Percentiles rank a stretch among this genome's conserved stretches.
phyloP scores from a whole-genome alignment of 2,888 invertebrate species.

The Cistogaster globosa region DNA sequence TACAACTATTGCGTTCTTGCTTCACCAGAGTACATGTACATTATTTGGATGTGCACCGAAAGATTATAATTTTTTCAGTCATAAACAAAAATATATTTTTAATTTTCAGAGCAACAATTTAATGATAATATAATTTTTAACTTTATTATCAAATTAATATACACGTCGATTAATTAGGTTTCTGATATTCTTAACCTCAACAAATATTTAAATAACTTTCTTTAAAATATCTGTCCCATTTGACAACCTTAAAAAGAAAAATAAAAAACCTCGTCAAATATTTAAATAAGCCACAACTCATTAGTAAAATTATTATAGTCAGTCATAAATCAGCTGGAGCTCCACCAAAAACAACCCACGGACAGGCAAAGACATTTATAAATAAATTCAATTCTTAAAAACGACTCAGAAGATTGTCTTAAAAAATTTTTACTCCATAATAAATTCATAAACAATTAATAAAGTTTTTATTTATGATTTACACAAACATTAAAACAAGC shows the following conservation, averaged over 20 bases:
- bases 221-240: neutral
- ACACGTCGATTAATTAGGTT: too few species aligned
- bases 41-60: too few species aligned
- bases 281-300: conserved; percentile 29
- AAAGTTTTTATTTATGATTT: conserved; percentile 69
- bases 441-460: conserved; percentile 71
- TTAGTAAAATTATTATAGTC: conserved; percentile 50
- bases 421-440: conserved; percentile 46
- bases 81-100: too few species aligned
- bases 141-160: too few species aligned
- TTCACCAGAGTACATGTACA: too few species aligned
- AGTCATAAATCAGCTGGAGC: conserved; percentile 47
- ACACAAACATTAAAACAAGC: conserved; percentile 36
- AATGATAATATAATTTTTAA: too few species aligned
- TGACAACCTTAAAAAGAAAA: neutral
- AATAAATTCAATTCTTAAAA: conserved; percentile 1
- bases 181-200: too few species aligned
- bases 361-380: neutral
- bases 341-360: neutral
- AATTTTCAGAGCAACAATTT: too few species aligned
- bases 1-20: too few species aligned
- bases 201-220: too few species aligned
- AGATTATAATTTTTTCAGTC: too few species aligned
- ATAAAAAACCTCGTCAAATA: conserved; percentile 2
- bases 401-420: conserved; percentile 27